Conservation (phyloP, 2,888 invertebrate genomes). For the Stenchaetothrips biformis region DNA sequence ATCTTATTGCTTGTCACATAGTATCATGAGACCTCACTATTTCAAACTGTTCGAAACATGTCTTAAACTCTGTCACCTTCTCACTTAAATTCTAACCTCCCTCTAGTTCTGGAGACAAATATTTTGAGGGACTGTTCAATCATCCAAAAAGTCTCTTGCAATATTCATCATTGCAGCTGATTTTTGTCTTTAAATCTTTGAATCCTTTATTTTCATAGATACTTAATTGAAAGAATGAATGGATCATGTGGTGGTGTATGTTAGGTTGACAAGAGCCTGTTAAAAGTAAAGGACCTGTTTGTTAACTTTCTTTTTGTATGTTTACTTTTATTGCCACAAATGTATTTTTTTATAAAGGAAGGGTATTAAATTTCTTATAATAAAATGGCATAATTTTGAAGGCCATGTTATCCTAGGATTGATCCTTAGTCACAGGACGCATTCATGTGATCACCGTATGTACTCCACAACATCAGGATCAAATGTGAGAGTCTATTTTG, state of each 20-base stretch:
- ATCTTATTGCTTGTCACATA: slow-evolving; percentile 9
- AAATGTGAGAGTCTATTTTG: slow-evolving; percentile 23
- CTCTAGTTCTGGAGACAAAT: slow-evolving; percentile 43
- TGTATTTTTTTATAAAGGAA: slow-evolving; percentile 19
- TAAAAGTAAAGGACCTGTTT: slow-evolving; percentile 19
- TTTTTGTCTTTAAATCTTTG: slow-evolving; percentile 27
- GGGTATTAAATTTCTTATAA: slow-evolving; percentile 25
- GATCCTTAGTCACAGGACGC: slow-evolving; percentile 15
- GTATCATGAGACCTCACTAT: slow-evolving; percentile 3
- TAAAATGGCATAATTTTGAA: slow-evolving; percentile 11
- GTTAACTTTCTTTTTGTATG: slow-evolving; percentile 25
- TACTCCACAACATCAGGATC: slow-evolving; percentile 10
- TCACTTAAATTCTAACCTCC: slow-evolving; percentile 36
- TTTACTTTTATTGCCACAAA: slow-evolving; percentile 24
- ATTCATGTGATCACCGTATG: slow-evolving; percentile 21
- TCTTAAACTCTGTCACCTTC: slow-evolving; percentile 28
- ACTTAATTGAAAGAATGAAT: slow-evolving; percentile 24
- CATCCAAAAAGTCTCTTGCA: slow-evolving; percentile 10
- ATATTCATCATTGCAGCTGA: slow-evolving; percentile 9
- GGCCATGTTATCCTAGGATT: slow-evolving; percentile 19
- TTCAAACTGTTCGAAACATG: background rate
- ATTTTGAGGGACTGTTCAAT: slow-evolving; percentile 37
- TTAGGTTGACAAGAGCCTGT: slow-evolving; percentile 5
- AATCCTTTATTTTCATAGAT: slow-evolving; percentile 26
- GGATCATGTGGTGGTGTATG: slow-evolving; percentile 15